phyloP scores from a whole-genome alignment of 2,797 vertebrate genomes.

The Adrianichthys oophorus region DNA sequence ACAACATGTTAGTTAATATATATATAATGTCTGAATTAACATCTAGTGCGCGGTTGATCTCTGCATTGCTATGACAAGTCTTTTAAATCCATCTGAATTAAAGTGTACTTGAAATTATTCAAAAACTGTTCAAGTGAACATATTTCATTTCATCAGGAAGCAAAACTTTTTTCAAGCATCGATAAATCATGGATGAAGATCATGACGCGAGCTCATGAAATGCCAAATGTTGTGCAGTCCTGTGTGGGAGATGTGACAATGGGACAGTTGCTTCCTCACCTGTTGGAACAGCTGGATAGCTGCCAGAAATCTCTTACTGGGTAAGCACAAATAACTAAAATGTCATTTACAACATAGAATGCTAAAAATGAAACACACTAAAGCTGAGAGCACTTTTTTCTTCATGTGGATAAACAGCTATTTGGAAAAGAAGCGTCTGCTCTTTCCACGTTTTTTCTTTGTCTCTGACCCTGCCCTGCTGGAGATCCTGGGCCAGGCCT shows the following conservation, averaged over 20 bases:
- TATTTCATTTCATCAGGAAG: constrained; percentile 78
- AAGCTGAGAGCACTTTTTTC: background rate
- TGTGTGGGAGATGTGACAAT: constrained; percentile 95
- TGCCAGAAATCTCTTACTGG: constrained; percentile 98
- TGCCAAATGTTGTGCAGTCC: constrained; percentile 90
- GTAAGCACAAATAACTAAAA: constrained; percentile 62
- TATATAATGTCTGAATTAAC: too few species aligned
- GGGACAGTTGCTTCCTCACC: constrained; percentile 92
- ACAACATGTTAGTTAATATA: too few species aligned
- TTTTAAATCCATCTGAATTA: too few species aligned
- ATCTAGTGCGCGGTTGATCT: too few species aligned
- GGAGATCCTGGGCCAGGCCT: constrained; percentile 96
- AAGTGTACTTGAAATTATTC: too few species aligned
- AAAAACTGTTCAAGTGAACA: too few species aligned
- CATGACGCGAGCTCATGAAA: constrained; percentile 92
- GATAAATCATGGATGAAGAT: constrained; percentile 99
- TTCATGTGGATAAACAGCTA: constrained; percentile 77
- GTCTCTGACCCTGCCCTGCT: constrained; percentile 93
- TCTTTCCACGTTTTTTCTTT: constrained; percentile 97
- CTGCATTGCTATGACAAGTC: too few species aligned
- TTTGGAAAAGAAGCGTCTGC: constrained; percentile 92
- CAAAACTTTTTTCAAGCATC: constrained; percentile 95
- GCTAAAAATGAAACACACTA: background rate
- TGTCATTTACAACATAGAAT: background rate
- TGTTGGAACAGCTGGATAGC: constrained; percentile 94